Evolutionary conservation across 2,888 invertebrate genomes (phyloP), one percentile per base, ranked within the genome.

Genomic region (Eupithecia subumbrata): DNA sequence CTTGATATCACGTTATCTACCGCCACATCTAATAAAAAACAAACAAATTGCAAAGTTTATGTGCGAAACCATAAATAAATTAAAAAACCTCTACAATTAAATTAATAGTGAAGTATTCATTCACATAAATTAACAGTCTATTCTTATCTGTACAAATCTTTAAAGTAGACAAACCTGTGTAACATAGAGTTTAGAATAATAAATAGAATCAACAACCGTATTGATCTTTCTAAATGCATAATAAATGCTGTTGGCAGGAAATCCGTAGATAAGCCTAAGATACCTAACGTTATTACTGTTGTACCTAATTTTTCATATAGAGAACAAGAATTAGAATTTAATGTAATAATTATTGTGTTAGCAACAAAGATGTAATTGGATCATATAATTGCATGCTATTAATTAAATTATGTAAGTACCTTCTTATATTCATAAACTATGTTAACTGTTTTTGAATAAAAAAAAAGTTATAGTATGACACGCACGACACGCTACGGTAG

Each of bases 61-160:
- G 12, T 60, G 60, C 60, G 25, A 60, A 60, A 14, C 11, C 1
- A 25, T 60, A 56, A 72, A 52, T 60, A 16, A 69, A 60, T 73
- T 4, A 11, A 22, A 60, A 25, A 25, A 60, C 25, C 25, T 60
- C 22, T 60, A 60, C 60, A 60, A 25, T 34, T 18, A 64, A 64
- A 64, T 18, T 18, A 64, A 64, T 34, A 9, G 8, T 34, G 18
- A 64, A 34, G 37, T 63, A 71, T 64, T 18, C 34, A 64, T 64
- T 64, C 34, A 34, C 64, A 64, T 64, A 34, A 68, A 68, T 68
- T 68, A 68, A 68, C 68, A 68, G 16, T 64, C 34, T 64, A 64
- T 34, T 64, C 64, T 64, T 64, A 64, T 64, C 64, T 34, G 25
- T 4, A 63, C 25, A 25, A 63, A 63, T 63, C 63, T 63, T 63